phyloP scores from a whole-genome alignment of 2,113 vertebrate genomes.

The Beaufortia kweichowensis region DNA sequence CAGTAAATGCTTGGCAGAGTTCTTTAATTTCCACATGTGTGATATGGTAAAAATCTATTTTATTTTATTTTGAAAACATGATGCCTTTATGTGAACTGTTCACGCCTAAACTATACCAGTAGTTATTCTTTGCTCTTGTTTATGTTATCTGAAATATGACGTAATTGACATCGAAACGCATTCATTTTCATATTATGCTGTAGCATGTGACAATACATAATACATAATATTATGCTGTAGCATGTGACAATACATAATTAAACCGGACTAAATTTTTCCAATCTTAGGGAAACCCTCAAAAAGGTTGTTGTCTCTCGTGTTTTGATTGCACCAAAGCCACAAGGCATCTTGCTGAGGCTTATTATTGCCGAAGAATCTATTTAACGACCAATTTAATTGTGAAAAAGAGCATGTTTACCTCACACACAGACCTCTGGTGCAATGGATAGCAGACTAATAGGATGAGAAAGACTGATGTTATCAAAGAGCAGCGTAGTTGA shows the following conservation, averaged over 20 bases:
- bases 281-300: not conserved
- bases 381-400: slow-evolving; percentile 36
- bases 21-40: slow-evolving; percentile 53
- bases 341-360: not conserved
- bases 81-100: slow-evolving; percentile 35
- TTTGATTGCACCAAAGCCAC: not conserved
- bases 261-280: not conserved
- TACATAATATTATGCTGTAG: not conserved
- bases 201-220: not conserved
- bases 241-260: not conserved
- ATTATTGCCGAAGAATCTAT: slow-evolving; percentile 23
- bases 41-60: slow-evolving; percentile 36
- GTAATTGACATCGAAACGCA: no score
- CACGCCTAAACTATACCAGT: not conserved
- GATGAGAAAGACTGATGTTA: slow-evolving; percentile 59
- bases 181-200: not conserved
- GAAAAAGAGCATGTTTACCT: slow-evolving; percentile 36
- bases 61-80: slow-evolving; percentile 32
- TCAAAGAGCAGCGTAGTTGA: slow-evolving; percentile 58
- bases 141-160: not conserved
- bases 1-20: slow-evolving; percentile 46
- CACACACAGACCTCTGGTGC: slow-evolving; percentile 25
- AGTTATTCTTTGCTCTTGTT: not conserved
- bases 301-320: not conserved
- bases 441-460: slow-evolving; percentile 32